These are phyloP conservation scores for Galago senegalensis DNA, from an alignment of 2,797 vertebrate genomes.

Conservation along the genomic window DNA sequence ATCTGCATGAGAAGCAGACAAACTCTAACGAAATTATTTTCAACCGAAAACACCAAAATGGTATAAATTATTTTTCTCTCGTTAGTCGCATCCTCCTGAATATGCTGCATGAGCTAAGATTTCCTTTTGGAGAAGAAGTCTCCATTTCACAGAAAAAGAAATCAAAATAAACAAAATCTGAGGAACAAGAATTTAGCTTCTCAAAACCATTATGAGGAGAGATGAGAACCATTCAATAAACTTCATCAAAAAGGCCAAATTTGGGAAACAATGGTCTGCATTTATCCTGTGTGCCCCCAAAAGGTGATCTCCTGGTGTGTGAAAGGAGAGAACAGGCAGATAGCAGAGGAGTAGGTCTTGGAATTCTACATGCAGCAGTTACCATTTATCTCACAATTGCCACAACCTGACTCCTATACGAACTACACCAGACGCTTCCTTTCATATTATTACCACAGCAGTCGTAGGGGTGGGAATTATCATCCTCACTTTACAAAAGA, in stretches of 20 bases:
- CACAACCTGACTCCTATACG: neutral
- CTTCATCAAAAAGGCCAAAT: neutral
- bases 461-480: neutral
- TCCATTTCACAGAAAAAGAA: constrained; percentile 3
- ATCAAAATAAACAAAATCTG: constrained; percentile 22
- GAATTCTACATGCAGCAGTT: neutral
- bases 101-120: neutral
- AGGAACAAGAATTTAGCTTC: neutral
- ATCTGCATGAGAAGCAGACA: constrained; percentile 47
- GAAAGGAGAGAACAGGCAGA: neutral
- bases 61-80: neutral
- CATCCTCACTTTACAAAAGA: neutral
- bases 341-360: neutral
- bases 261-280: neutral
- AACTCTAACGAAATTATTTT: constrained; percentile 15
- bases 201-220: neutral
- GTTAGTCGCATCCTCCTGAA: neutral
- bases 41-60: constrained; percentile 15
- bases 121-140: neutral
- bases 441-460: neutral
- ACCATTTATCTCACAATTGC: neutral
- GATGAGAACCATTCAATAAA: neutral
- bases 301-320: neutral
- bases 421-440: neutral
- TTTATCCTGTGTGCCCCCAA: neutral